Base-by-base conservation (phyloP, 2,797 vertebrate genomes). In the Poeciliopsis presidionis region DNA sequence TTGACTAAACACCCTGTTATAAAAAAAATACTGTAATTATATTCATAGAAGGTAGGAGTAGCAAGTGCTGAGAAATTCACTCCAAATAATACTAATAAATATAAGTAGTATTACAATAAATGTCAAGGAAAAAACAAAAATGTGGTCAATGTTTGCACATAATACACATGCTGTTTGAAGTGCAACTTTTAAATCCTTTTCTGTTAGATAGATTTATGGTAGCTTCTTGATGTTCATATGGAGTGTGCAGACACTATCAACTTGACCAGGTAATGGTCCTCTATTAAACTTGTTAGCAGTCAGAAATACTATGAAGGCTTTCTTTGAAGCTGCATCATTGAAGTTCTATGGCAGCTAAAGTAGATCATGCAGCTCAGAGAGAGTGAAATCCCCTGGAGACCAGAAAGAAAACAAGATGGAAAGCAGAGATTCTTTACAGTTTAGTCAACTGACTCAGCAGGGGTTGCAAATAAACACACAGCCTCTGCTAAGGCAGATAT, bases 381-480 rank as follows among this genome's bases (percentile, higher is more conserved):
- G 28, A 45, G n/a, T 22, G 73, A 45, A 43, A 61, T 13, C 30
- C 74, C 30, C 43, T 11, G 57, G 57, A 63, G 74, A 65, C 47
- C 45, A 39, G 22, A 30, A 8, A 22, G 47, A 22, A 75, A 75
- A 51, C 55, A 33, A 67, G 53, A 75, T 25, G 20, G 30, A 67
- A 67, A 51, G 33, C 46, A 65, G 30, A 65, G 59, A 47, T 49
- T 65, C 46, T 47, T 75, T 49, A 45, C 41, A 65, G 74, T 67
- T n/a, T 65, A 36, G 72, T 73, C 53, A 53, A 57, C 72, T 43
- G 36, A n/a, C 49, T 55, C 72, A 73, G 72, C 72, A 73, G 72
- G 72, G 36, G 49, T 55, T 57, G 51, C 36, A 16, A 57, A 55
- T 73, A 53, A n/a, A 9, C 51, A 55, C 33, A 57, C 22, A 73